These are phyloP conservation scores for Eulemur coronatus DNA, from an alignment of 2,797 vertebrate species.

Conservation along the genomic window DNA sequence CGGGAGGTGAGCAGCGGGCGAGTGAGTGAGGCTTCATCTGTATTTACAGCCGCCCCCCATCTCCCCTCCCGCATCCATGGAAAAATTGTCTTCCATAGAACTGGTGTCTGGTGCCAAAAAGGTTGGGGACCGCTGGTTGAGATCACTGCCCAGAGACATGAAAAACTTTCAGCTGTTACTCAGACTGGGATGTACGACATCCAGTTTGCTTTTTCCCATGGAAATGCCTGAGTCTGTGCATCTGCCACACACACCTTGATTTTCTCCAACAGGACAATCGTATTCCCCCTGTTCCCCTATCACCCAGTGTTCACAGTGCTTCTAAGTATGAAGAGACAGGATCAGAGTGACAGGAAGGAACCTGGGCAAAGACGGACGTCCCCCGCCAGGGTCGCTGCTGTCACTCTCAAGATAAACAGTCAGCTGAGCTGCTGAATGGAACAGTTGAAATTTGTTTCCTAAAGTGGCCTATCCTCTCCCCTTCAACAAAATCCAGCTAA, in stretches of 20 bases:
- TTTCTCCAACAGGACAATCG: background rate
- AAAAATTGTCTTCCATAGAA: too few relatives aligned
- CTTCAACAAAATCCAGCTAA: background rate
- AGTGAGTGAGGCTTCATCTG: too few relatives aligned
- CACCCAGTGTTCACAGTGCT: background rate
- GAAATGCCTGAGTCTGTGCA: background rate
- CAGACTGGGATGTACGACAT: rapidly evolving
- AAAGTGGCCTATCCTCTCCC: background rate
- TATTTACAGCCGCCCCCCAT: too few relatives aligned
- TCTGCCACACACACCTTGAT: background rate
- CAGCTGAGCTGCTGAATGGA: background rate
- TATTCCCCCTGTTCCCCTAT: background rate
- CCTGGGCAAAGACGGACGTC: rapidly evolving
- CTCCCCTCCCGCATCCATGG: too few relatives aligned
- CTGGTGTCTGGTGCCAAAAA: too few relatives aligned
- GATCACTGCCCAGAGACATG: rapidly evolving
- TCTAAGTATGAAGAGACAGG: rapidly evolving
- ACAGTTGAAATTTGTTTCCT: background rate
- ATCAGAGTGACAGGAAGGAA: rapidly evolving
- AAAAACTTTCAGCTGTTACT: background rate
- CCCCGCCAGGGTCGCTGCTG: rapidly evolving
- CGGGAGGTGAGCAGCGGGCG: too few relatives aligned
- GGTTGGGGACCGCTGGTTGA: too few relatives aligned
- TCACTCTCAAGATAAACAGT: background rate
- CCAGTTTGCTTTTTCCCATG: background rate